Conservation (phyloP, 2,797 vertebrate species). For the Danionella dracula region DNA sequence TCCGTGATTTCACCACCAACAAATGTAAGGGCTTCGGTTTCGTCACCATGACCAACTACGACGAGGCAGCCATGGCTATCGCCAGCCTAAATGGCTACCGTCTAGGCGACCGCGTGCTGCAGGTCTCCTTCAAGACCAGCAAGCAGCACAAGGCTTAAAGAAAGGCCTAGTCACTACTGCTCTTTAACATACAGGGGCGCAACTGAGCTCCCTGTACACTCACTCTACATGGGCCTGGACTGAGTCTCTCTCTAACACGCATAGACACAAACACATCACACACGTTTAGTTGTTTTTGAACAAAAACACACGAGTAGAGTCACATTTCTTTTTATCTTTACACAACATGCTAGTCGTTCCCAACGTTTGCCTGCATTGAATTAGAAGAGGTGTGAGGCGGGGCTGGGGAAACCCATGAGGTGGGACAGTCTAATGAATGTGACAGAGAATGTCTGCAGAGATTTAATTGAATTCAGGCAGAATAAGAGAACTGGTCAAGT, state of each 20-base stretch:
- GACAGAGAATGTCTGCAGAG: conserved; percentile 77
- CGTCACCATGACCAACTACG: conserved; percentile 99
- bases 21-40: conserved; percentile 99
- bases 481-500: conserved; percentile 67
- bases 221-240: conserved; percentile 78
- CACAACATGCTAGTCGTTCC: conserved; percentile 76
- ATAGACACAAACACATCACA: conserved; percentile 33
- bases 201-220: conserved; percentile 64
- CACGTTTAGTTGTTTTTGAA: conserved; percentile 63
- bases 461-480: conserved; percentile 83
- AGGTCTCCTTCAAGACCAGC: conserved; percentile 99
- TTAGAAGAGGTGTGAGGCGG: conserved; percentile 67
- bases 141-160: conserved; percentile 97
- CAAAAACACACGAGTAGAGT: conserved; percentile 62
- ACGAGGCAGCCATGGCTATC: conserved; percentile 96
- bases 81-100: conserved; percentile 96
- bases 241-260: conserved; percentile 70
- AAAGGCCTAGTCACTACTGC: conserved; percentile 50
- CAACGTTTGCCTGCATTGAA: conserved; percentile 80
- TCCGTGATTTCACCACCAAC: conserved; percentile 97
- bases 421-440: conserved; percentile 77
- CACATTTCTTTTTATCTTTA: conserved; percentile 68
- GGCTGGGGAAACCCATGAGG: conserved; percentile 52
- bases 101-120: conserved; percentile 91
- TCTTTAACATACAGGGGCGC: conserved; percentile 63